phyloP scores from a whole-genome alignment of 2,113 vertebrate genomes.

The Sardina pilchardus region DNA sequence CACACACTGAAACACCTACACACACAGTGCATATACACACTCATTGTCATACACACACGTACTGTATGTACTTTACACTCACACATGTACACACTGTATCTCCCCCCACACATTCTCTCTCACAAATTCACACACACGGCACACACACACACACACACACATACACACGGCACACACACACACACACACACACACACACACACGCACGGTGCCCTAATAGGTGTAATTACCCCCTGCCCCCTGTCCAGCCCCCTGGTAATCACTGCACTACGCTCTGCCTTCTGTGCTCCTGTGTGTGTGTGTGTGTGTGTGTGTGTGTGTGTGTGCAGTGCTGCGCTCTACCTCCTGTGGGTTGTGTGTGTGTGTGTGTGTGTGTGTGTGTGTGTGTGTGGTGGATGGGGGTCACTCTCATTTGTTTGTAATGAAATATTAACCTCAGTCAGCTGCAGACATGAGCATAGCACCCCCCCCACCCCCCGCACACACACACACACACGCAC shows the following conservation, averaged over 20 bases:
- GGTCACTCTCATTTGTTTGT: slow-evolving; percentile 60
- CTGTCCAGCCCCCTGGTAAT: neutral
- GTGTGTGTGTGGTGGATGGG: neutral
- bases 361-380: neutral
- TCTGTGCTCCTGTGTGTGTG: neutral
- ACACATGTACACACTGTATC: neutral
- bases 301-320: neutral
- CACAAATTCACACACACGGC: neutral
- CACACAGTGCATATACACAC: neutral
- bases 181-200: slow-evolving; percentile 32
- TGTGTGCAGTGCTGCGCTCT: neutral
- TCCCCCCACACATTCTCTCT: neutral
- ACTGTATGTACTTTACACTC: too few relatives aligned
- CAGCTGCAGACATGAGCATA: slow-evolving; percentile 70
- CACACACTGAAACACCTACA: neutral
- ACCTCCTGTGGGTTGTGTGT: neutral
- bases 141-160: neutral
- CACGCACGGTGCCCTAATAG: slow-evolving; percentile 47
- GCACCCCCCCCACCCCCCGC: slow-evolving; percentile 38
- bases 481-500: neutral
- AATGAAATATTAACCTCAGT: slow-evolving; percentile 77
- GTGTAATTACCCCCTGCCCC: slow-evolving; percentile 46
- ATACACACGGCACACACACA: neutral
- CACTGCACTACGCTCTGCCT: neutral
- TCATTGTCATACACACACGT: neutral